Evolutionary conservation across 2,888 invertebrate genomes (phyloP).

Genomic region (Eupithecia centaureata): DNA sequence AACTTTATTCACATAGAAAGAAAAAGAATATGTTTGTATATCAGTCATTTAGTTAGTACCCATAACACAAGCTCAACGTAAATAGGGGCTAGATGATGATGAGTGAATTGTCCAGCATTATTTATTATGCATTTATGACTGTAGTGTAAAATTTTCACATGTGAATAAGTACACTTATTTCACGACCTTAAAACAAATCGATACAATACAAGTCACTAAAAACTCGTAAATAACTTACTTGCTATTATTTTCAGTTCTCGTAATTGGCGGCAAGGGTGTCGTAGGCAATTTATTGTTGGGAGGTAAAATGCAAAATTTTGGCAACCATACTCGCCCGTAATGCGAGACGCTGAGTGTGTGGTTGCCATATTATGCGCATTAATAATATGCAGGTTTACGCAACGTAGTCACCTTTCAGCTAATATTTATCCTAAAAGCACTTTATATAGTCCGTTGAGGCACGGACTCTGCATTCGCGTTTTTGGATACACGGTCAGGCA

Average conservation of each 20-base stretch:
- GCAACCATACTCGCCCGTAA: conserved; percentile 57
- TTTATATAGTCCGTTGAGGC: not conserved
- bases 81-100: too few relatives aligned
- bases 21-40: too few relatives aligned
- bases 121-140: not conserved
- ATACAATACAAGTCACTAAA: not conserved
- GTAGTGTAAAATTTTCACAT: too few relatives aligned
- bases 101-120: too few relatives aligned
- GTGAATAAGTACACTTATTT: too few relatives aligned
- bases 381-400: conserved; percentile 53
- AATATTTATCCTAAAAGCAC: conserved; percentile 24
- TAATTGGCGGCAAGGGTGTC: conserved; percentile 45
- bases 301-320: conserved; percentile 60
- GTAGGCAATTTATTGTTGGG: conserved; percentile 47
- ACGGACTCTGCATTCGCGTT: not conserved
- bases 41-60: too few relatives aligned
- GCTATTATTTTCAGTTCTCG: conserved; percentile 38
- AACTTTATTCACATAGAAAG: too few relatives aligned
- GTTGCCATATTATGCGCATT: conserved; percentile 54
- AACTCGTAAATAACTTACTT: conserved; percentile 31
- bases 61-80: too few relatives aligned
- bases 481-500: not conserved
- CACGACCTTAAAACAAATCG: not conserved
- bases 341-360: conserved; percentile 56
- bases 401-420: conserved; percentile 36